A percentile compares a stretch with the other conserved stretches of the same genome.
Evolutionary conservation across 2,888 invertebrate species (phyloP).

Genomic region (Drosophila mayaguana): DNA sequence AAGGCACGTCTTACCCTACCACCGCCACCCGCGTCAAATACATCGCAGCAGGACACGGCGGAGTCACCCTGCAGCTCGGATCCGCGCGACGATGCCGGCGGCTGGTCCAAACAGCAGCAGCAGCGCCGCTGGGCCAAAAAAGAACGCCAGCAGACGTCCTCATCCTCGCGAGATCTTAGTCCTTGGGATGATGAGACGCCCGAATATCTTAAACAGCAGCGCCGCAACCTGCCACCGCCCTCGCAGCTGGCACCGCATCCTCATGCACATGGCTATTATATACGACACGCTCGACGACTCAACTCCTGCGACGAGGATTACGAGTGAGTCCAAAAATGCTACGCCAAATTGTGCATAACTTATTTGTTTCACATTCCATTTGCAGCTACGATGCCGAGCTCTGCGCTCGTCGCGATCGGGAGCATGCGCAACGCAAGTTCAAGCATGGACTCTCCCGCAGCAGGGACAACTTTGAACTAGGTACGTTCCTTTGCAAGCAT

Average conservation of each 20-base stretch:
- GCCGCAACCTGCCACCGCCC: slow-evolving; percentile 40
- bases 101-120: slow-evolving; percentile 85
- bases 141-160: slow-evolving; percentile 88
- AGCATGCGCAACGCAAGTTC: slow-evolving; percentile 79
- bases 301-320: slow-evolving; percentile 90
- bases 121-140: slow-evolving; percentile 86
- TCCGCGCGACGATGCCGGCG: slow-evolving; percentile 87
- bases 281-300: slow-evolving; percentile 86
- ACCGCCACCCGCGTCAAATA: slow-evolving; percentile 81
- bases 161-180: slow-evolving; percentile 91
- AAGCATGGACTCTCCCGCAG: slow-evolving; percentile 83
- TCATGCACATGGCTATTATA: slow-evolving; percentile 85
- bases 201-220: slow-evolving; percentile 86
- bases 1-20: slow-evolving; percentile 67
- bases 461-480: slow-evolving; percentile 84
- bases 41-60: slow-evolving; percentile 84
- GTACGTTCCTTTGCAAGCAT: slow-evolving; percentile 50
- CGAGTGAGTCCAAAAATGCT: slow-evolving; percentile 86
- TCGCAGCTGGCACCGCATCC: slow-evolving; percentile 47
- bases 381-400: slow-evolving; percentile 84
- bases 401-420: slow-evolving; percentile 74
- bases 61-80: slow-evolving; percentile 93
- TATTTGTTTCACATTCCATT: background rate
- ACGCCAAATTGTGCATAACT: background rate
- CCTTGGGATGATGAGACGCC: slow-evolving; percentile 92